Conservation (phyloP, 2,113 vertebrate species). For the Gymnogyps californianus region DNA sequence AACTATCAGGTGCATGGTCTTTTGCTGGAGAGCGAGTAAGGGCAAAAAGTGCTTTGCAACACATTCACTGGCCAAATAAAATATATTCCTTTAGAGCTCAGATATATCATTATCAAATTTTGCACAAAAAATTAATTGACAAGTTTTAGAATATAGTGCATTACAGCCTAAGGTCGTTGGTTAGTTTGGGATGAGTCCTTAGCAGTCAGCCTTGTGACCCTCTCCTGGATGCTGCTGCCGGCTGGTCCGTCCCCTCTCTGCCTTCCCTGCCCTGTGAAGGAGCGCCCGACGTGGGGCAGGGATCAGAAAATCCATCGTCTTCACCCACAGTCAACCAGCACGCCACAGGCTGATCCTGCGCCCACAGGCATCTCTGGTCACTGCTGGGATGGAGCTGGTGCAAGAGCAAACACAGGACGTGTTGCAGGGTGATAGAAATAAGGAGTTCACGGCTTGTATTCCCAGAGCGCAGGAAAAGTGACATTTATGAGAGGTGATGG, state of each 20-base stretch:
- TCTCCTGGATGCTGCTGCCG: background rate
- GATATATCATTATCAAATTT: background rate
- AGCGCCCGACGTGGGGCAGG: background rate
- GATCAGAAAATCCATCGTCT: background rate
- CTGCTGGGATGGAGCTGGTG: background rate
- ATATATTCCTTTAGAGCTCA: background rate
- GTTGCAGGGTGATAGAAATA: background rate
- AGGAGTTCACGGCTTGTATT: background rate
- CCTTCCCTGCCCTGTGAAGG: background rate
- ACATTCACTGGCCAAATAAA: background rate
- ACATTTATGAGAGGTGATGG: background rate
- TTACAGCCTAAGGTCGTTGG: background rate
- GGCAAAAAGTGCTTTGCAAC: background rate
- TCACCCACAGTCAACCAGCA: fast-evolving
- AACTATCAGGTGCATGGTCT: background rate
- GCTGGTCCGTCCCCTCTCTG: background rate
- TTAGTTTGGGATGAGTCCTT: background rate
- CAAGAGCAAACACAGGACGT: too few relatives aligned
- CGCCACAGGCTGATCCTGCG: background rate
- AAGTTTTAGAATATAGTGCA: background rate
- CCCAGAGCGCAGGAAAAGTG: background rate
- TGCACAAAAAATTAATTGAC: background rate
- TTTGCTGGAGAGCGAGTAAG: background rate
- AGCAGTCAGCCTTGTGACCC: background rate
- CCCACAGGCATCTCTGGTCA: background rate